Evolutionary conservation across 2,888 invertebrate genomes (phyloP), one percentile per base, ranked within the genome.

Genomic region (Lycocerus yunnanus): DNA sequence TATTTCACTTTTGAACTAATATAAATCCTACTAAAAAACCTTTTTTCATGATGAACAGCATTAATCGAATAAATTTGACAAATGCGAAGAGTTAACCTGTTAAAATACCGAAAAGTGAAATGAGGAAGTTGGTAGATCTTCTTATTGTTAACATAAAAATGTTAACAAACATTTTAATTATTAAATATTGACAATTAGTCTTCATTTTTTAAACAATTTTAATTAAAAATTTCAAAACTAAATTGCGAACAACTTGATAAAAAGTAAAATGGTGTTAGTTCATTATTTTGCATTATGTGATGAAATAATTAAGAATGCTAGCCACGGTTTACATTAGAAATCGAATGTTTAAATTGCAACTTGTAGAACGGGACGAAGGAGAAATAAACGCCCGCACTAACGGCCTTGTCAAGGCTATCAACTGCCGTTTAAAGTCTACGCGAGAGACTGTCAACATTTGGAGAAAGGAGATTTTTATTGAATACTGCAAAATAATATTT

Each of bases 381-480:
- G 75, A 71, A 72, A 75, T 74, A 76, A 80, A 79, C 83, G 83
- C 83, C 84, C 84, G 82, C 83, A 83, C 83, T 78, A 81, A 81
- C 84, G 84, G 82, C 84, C 84, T 84, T 84, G 84, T 83, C 84
- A 84, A 84, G 84, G 84, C 82, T 82, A 84, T 82, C 83, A 82
- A 82, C 82, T 82, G 80, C 81, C 81, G 75, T 75, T 75, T 75
- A 58, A 43, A 66, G n/a, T 69, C 72, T 68, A 68, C 68, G 58
- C 68, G 67, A 72, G 73, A 67, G 70, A 24, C 75, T 73, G 72
- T 73, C 73, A 73, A 73, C 71, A 73, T 76, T 76, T 60, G 75
- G 75, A 75, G 72, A 75, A 72, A 75, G 75, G 72, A 75, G 67
- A 75, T 69, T 75, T 75, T 72, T 60, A 72, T 72, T 68, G 63